Percentiles rank a stretch among this genome's conserved stretches.
These are phyloP conservation scores for Lasius fuliginosus DNA, from an alignment of 2,888 invertebrate genomes.

Conservation along the genomic window DNA sequence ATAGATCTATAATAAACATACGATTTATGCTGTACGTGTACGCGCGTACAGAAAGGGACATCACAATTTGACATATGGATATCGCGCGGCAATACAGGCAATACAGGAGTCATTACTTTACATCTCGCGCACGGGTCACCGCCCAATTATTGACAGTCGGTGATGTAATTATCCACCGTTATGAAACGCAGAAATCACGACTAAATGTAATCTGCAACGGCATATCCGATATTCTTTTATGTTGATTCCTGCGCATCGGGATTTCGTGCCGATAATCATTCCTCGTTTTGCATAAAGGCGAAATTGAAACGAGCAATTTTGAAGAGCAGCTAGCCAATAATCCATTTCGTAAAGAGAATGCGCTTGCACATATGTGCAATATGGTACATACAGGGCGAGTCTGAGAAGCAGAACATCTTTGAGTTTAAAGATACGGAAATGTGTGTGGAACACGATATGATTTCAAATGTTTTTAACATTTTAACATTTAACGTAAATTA, in stretches of 20 bases:
- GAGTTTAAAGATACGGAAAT: not conserved
- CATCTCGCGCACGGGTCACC: constrained; percentile 54
- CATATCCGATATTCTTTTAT: constrained; percentile 52
- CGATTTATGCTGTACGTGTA: constrained; percentile 38
- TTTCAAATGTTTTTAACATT: not conserved
- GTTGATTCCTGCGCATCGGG: constrained; percentile 16
- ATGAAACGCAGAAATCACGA: constrained; percentile 56
- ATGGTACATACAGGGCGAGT: not conserved
- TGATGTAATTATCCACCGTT: constrained; percentile 65
- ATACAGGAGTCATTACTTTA: constrained; percentile 51
- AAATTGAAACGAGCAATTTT: constrained; percentile 37
- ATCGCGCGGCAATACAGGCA: constrained; percentile 27
- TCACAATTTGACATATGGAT: constrained; percentile 50
- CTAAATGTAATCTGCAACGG: constrained; percentile 55
- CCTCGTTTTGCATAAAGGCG: constrained; percentile 23
- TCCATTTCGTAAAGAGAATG: constrained; percentile 29
- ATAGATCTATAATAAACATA: constrained; percentile 53
- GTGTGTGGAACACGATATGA: not conserved
- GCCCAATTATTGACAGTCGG: constrained; percentile 68
- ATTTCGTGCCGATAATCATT: constrained; percentile 44
- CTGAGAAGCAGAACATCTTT: not conserved
- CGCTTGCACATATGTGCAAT: not conserved
- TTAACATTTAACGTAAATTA: not conserved
- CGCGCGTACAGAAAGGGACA: constrained; percentile 45
- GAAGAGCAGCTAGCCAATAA: constrained; percentile 16